Evolutionary conservation across 2,113 vertebrate species (phyloP).

Genomic region (Vidua chalybeata): DNA sequence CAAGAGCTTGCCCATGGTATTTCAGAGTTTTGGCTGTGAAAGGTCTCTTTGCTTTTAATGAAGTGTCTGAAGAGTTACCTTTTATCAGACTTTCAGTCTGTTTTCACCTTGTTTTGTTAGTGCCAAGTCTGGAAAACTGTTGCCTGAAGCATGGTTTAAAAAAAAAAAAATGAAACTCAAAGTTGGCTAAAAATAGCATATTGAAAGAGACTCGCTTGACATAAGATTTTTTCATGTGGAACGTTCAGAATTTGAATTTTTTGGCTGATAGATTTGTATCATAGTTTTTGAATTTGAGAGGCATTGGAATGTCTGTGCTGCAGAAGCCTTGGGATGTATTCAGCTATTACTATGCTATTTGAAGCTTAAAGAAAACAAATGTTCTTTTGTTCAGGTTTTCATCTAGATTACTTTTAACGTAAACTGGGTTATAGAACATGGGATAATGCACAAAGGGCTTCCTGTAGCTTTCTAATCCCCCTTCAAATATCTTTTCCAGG

Average conservation of each 20-base stretch:
- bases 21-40: not conserved
- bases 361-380: not conserved
- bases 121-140: not conserved
- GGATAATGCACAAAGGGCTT: not conserved
- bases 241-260: not conserved
- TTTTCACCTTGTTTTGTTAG: not conserved
- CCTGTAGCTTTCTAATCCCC: not conserved
- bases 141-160: not conserved
- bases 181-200: not conserved
- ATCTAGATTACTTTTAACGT: not conserved
- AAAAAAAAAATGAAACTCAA: not conserved
- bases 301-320: not conserved
- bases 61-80: not conserved
- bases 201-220: not conserved
- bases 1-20: not conserved
- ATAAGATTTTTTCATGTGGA: not conserved
- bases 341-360: not conserved
- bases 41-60: not conserved
- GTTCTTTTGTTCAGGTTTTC: constrained; percentile 1
- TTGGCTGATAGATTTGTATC: not conserved
- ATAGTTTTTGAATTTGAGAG: not conserved
- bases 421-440: not conserved
- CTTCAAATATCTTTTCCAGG: not conserved
- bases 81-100: not conserved
- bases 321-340: not conserved